Base-by-base conservation (phyloP, 2,888 invertebrate species). In the Noctua fimbriata region DNA sequence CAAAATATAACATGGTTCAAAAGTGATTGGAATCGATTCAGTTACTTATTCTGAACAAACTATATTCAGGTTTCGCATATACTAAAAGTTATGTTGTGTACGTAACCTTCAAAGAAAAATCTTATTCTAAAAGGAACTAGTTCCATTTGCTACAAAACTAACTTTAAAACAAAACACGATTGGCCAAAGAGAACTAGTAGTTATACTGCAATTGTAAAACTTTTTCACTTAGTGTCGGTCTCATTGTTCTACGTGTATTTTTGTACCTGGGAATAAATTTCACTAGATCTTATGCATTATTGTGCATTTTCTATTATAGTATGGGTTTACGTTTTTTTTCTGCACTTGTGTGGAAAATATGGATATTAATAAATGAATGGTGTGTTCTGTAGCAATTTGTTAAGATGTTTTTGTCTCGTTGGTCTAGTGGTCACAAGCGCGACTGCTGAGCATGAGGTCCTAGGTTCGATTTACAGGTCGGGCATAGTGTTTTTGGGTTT, bases 141-240 rank as follows among this genome's bases (percentile, higher is more conserved):
- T 41, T 10, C 10, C 44, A 44, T 44, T 69, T n/a, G 16, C 14
- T 28, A 49, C 14, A 49, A n/a, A 69, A 71, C 18, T 47, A 5
- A 36, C 47, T 80, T 70, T 69, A 44, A 66, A 79, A 83, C 73
- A 75, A 79, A 85, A 88, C 78, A 69, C 74, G 67, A 74, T 85
- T 71, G 58, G 52, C n/a, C n/a, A 76, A 82, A 28, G 41, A 63
- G 66, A 77, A 82, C 71, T 14, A 60, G 74, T 67, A n/a, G n/a
- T n/a, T n/a, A n/a, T 78, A 75, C 36, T 91, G 81, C 90, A 91
- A 95, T 95, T 95, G 94, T 94, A 89, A 94, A 95, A 95, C 91
- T 95, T 95, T 95, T 95, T 94, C 95, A 93, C 94, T 95, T 93
- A 91, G 90, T 88, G 91, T 92, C 90, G 86, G 90, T 91, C 89